Conservation (phyloP, 2,113 vertebrate species). For the Rattus norvegicus region GRCr8 NC_086032.1:36891001-36891500, state of each 20-base stretch:
- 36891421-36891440: conserved; percentile 1
- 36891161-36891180: neutral
- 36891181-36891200: neutral
- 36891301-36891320: neutral
- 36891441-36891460: conserved; percentile 22
- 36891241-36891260: neutral
- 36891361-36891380: neutral
- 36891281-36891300: neutral
- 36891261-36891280: conserved; percentile 33
- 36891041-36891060: neutral
- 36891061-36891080: neutral
- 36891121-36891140: neutral
- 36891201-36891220: neutral
- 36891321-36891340: too few relatives aligned
- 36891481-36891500: conserved; percentile 37
- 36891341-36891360: neutral
- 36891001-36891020: neutral
- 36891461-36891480: conserved; percentile 36
- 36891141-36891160: neutral
- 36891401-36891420: conserved; percentile 27
- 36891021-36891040: neutral
- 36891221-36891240: neutral
- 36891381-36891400: conserved; percentile 5
- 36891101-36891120: neutral
- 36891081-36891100: neutral